A percentile compares a stretch with the other conserved stretches of the same genome.
These are phyloP conservation scores for Phalacrocorax pelagicus DNA, from an alignment of 2,113 vertebrate species.

Conservation along the genomic window DNA sequence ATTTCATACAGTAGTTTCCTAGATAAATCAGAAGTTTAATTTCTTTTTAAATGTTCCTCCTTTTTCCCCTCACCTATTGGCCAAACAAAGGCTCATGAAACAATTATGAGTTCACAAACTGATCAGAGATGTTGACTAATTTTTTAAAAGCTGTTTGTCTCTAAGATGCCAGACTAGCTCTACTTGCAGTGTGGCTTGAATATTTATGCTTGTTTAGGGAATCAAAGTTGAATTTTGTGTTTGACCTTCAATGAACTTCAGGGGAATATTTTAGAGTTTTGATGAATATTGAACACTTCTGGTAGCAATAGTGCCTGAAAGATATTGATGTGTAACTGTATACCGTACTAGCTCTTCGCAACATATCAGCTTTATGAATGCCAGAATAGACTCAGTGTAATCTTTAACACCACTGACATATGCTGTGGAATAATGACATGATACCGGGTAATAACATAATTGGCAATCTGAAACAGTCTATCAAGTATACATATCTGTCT, in stretches of 20 bases:
- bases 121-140: not conserved
- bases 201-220: not conserved
- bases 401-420: not conserved
- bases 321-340: not conserved
- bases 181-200: not conserved
- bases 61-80: not conserved
- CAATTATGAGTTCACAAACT: not conserved
- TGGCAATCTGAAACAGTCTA: not conserved
- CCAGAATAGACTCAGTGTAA: not conserved
- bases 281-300: not conserved
- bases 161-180: not conserved
- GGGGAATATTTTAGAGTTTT: not conserved
- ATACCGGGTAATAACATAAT: not conserved
- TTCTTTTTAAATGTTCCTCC: not conserved
- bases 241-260: not conserved
- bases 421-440: not conserved
- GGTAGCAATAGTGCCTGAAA: not conserved
- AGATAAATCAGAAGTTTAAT: not conserved
- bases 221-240: not conserved
- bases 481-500: not conserved
- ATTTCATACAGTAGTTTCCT: not conserved
- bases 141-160: not conserved
- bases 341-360: not conserved
- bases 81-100: not conserved
- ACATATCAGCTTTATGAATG: not conserved